phyloP scores from a whole-genome alignment of 2,797 vertebrate genomes.

The Poecilia gillii region DNA sequence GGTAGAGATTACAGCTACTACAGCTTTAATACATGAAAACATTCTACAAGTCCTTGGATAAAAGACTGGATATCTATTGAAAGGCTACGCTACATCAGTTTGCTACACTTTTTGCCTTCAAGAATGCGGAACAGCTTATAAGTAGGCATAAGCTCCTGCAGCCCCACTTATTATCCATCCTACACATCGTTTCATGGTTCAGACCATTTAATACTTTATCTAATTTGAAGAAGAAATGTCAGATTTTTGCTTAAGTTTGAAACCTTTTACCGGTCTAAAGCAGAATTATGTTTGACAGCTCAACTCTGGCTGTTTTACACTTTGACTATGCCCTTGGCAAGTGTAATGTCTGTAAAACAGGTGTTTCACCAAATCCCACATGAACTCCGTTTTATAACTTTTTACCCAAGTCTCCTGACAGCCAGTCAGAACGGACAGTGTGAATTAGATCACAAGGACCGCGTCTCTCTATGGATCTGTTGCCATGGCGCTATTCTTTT shows the following conservation, averaged over 20 bases:
- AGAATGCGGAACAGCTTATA: background rate
- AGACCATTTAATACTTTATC: background rate
- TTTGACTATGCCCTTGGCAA: constrained; percentile 4
- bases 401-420: background rate
- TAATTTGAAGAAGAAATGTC: background rate
- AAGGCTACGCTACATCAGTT: background rate
- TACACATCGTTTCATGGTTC: background rate
- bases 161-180: background rate
- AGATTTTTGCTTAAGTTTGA: background rate
- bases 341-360: background rate
- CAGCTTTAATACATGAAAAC: background rate
- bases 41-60: background rate
- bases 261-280: background rate
- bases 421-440: background rate
- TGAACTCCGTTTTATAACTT: background rate
- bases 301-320: background rate
- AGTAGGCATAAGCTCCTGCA: background rate
- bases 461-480: constrained; percentile 21
- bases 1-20: background rate
- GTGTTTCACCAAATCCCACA: background rate
- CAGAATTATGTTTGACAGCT: constrained; percentile 1
- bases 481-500: constrained; percentile 35
- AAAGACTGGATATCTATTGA: background rate
- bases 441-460: constrained; percentile 3
- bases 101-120: background rate